These are phyloP conservation scores for Leptopilina clavipes DNA, from an alignment of 1,140 invertebrate genomes.

Conservation along the genomic window DNA sequence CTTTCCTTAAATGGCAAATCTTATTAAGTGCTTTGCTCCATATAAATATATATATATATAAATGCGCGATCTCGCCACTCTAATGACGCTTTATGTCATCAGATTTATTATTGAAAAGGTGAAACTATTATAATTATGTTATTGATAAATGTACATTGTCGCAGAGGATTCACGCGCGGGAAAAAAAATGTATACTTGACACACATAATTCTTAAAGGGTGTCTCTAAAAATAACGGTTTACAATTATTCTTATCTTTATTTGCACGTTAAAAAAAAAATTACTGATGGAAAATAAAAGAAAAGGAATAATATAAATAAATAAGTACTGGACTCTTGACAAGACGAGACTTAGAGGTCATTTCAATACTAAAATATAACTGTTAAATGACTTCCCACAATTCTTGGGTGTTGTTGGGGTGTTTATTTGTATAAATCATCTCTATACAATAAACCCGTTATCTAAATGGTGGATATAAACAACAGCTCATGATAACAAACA, in stretches of 20 bases:
- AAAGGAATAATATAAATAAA: no score
- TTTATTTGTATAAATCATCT: conserved; percentile 29
- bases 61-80: background rate
- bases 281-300: no score
- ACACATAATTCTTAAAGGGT: background rate
- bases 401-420: conserved; percentile 6
- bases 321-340: background rate
- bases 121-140: no score
- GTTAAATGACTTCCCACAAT: conserved; percentile 26
- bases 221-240: conserved; percentile 6
- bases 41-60: background rate
- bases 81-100: background rate
- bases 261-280: background rate
- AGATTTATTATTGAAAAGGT: conserved; percentile 29
- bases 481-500: background rate
- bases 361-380: conserved; percentile 33
- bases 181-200: background rate
- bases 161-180: background rate
- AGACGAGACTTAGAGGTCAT: conserved; percentile 27
- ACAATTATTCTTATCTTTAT: background rate
- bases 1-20: background rate
- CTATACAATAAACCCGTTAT: background rate
- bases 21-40: conserved; percentile 6
- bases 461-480: background rate
- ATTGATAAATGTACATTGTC: conserved; percentile 1